Evolutionary conservation across 2,888 invertebrate species (phyloP), one percentile per base, ranked within the genome.

Genomic region (Nineta flava): DNA sequence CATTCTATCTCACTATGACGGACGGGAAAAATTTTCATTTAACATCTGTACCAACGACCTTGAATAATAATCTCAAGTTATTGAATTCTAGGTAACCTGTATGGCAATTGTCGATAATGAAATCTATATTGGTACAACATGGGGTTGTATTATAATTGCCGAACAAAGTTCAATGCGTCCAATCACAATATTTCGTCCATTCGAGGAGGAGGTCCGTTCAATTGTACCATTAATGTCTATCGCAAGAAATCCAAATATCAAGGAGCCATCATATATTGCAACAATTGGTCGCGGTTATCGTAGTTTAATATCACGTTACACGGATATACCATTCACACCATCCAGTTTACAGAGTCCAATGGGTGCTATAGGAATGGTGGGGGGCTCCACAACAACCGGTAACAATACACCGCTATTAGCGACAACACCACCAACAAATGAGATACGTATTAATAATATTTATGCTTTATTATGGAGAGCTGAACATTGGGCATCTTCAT

Each of bases 111-210:
- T 82, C 49, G 75, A 76, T 32, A 75, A 77, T 31, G 81, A 83
- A 59, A 69, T 95, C 40, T 92, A 90, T 65, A 83, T 91, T 53
- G 96, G 96, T 44, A 96, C 96, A 1, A 90, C 91, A 7, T 88
- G 91, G 85, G 97, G 97, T 19, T 92, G 93, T 64, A 70, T 97
- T 44, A 84, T 96, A 48, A 85, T 95, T 6, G 88, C 91, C 0
- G 92, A 93, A 63, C 77, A 83, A 15, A 71, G 74, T 50, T 77
- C 83, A 0, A 73, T 95, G 57, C 71, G 87, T 2, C 94, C 95
- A 0, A 81, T 93, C 51, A 90, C 91, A 3, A 85, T 94, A n/a
- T 93, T 93, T 71, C 74, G 93, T 38, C 91, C 93, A 0, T 90
- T 87, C 61, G 87, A 91, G 65, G 84, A 84, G 57, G 84, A 90